Base-by-base conservation (phyloP, 1,140 invertebrate species). In the Pseudachorutes palmiensis region DNA sequence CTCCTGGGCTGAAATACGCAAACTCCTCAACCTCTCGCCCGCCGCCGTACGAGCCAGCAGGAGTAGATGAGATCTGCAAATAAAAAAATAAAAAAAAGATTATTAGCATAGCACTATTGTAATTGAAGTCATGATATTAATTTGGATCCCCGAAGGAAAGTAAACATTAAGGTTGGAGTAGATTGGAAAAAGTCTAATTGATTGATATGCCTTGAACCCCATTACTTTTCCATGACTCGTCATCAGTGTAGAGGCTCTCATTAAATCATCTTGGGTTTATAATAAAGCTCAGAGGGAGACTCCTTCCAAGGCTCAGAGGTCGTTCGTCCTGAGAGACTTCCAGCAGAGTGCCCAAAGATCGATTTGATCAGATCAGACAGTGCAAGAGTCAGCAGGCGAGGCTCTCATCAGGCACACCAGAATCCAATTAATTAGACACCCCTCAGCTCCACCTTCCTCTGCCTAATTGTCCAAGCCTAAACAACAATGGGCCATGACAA, bases 381-480 rank as follows among this genome's bases (percentile, higher is more conserved):
- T n/a, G n/a, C n/a, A n/a, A n/a, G n/a, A n/a, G n/a, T n/a, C n/a
- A n/a, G n/a, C n/a, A 60, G 33, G 36, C 65, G 22, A 55, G 64
- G 36, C 65, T 33, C 32, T 28, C 16, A 9, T 45, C 51, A 28
- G 64, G 51, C 69, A 66, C 66, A 70, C 67, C 69, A 41, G 62
- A 67, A 64, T 70, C 62, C 62, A 70, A 70, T 71, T 71, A 71
- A 71, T 71, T 71, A 71, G 66, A 66, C 66, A 68, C 70, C 70
- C 70, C 66, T 65, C 62, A 32, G 66, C 51, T 24, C 51, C 5
- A 9, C 5, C 36, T 19, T 41, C 36, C 5, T 41, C 19, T 41
- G 5, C 19, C 36, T 41, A 19, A 41, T 41, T n/a, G n/a, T n/a
- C n/a, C n/a, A n/a, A n/a, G n/a, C n/a, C n/a, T n/a, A n/a, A n/a